Base-by-base conservation (phyloP, 2,113 vertebrate species). In the Scopus umbretta region DNA sequence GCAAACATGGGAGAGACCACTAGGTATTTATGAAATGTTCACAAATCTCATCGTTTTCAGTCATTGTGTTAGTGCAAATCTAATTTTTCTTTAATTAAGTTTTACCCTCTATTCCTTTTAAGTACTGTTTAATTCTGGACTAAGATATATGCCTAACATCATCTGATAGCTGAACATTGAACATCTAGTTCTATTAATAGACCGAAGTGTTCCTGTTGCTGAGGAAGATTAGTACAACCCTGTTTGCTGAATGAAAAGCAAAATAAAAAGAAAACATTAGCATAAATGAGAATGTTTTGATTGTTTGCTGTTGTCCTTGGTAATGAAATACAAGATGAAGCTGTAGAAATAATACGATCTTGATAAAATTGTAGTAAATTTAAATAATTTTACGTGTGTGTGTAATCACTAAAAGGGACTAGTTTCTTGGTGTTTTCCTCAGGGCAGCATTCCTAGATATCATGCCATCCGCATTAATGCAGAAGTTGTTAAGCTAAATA, bases 121-220 rank as follows among this genome's bases (percentile, higher is more conserved):
- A 75, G 82, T 93, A 62, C n/a, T 49, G 11, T 65, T 85, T 91
- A 79, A 72, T 94, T 93, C 66, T 85, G 80, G 62, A 72, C 72
- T 75, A 86, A 79, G 45, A 76, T 90, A 68, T 72, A 65, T 10
- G 30, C 20, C 80, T 65, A 80, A 76, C 23, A 47, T 82, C 12
- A 65, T 79, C 91, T 56, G 70, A 68, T 85, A 92, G 40, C 58
- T 87, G 79, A 92, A 80, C 67, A n/a, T 21, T 55, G 74, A 95
- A 67, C 25, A 81, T 88, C 53, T 78, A 67, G 32, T 79, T 87
- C 93, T 94, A 87, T 94, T 95, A 87, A 94, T 91, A 96, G 66
- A 49, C 40, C 0, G 6, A 91, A 91, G 32, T 52, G 49, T 65
- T 95, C 92, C 84, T 90, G 80, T 96, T 95, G 52, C 87, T 80